A percentile compares a stretch with the other conserved stretches of the same genome.
Conservation (phyloP, 2,113 vertebrate genomes). For the Burhinus bistriatus region DNA sequence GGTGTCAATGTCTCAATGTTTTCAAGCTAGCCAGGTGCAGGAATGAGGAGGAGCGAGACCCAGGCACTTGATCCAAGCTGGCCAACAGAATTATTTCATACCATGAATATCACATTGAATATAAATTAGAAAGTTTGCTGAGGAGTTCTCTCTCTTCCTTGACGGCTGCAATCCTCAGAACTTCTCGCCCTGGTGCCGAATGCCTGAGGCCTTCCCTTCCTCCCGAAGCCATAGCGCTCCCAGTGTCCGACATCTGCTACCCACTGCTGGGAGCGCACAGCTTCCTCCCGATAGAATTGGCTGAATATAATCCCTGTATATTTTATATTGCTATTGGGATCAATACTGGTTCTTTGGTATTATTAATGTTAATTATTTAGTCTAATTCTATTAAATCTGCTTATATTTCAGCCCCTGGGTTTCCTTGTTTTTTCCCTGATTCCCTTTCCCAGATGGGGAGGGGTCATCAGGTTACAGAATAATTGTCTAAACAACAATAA, state of each 20-base stretch:
- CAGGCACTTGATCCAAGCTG: not conserved
- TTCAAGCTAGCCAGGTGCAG: not conserved
- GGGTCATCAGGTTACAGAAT: not conserved
- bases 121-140: not conserved
- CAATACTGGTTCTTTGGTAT: not conserved
- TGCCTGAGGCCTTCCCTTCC: not conserved
- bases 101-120: not conserved
- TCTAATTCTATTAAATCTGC: not conserved
- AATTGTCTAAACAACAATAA: not conserved
- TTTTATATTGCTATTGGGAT: not conserved
- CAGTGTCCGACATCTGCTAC: not conserved
- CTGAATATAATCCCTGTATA: not conserved
- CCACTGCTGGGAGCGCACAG: not conserved
- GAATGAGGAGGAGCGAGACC: not conserved
- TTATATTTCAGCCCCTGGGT: not conserved
- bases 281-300: not conserved
- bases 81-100: not conserved
- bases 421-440: not conserved
- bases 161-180: not conserved
- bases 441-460: not conserved
- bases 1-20: not conserved
- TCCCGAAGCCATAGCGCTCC: not conserved
- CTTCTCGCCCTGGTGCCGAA: not conserved
- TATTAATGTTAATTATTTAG: not conserved
- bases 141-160: not conserved